Conservation (phyloP, 30 jellyfish, hydroid and myxozoan genomes). For the Aurelia sp. region DNA sequence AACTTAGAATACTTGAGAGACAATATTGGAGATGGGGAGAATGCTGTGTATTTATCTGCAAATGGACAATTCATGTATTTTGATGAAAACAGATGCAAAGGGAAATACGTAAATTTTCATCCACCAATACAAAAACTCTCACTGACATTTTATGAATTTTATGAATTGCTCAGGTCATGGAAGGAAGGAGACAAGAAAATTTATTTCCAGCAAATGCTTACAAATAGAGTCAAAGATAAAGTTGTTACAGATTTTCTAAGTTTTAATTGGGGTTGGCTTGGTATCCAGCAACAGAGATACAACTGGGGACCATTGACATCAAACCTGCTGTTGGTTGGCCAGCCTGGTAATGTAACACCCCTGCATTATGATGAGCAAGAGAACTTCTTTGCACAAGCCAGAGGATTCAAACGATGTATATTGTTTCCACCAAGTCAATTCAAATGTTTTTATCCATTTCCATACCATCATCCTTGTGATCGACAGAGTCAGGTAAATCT, state of each 20-base stretch:
- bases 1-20: slow-evolving; percentile 46
- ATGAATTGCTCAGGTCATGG: slow-evolving; percentile 49
- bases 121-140: slow-evolving; percentile 52
- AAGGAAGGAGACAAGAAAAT: slow-evolving; percentile 58
- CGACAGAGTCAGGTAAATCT: slow-evolving; percentile 78
- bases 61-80: slow-evolving; percentile 53
- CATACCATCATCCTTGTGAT: slow-evolving; percentile 85
- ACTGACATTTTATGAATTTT: slow-evolving; percentile 32
- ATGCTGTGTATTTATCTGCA: slow-evolving; percentile 50
- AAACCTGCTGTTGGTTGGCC: slow-evolving; percentile 58
- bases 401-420: slow-evolving; percentile 63
- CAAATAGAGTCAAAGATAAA: slow-evolving; percentile 22
- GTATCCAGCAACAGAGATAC: slow-evolving; percentile 32
- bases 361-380: slow-evolving; percentile 78
- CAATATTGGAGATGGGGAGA: slow-evolving; percentile 53
- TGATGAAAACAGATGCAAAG: slow-evolving; percentile 43
- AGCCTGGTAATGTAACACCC: slow-evolving; percentile 77
- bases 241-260: slow-evolving; percentile 44
- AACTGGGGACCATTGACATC: slow-evolving; percentile 78
- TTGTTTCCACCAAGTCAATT: slow-evolving; percentile 67
- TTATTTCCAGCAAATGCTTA: slow-evolving; percentile 68
- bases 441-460: slow-evolving; percentile 75
- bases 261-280: slow-evolving; percentile 69
- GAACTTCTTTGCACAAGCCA: slow-evolving; percentile 79
- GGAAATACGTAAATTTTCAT: slow-evolving; percentile 37